Percentiles rank a stretch among this genome's conserved stretches.
These are phyloP conservation scores for Drosophila mayri DNA, from an alignment of 1,140 invertebrate species.

Conservation along the genomic window DNA sequence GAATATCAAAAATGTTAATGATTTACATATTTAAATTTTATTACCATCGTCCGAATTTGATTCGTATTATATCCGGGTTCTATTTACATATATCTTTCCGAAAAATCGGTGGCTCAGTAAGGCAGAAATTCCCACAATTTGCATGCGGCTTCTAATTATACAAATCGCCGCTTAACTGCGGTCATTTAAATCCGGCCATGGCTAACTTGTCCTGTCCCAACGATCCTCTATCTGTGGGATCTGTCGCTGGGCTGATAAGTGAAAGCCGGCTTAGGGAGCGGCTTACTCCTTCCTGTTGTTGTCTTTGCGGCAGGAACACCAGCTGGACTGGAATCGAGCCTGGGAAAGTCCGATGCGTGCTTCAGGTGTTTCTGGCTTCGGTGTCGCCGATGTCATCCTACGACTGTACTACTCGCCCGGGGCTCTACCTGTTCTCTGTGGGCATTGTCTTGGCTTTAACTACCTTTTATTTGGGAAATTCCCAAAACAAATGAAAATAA, in stretches of 20 bases:
- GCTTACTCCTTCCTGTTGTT: slow-evolving; percentile 75
- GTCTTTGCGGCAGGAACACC: slow-evolving; percentile 48
- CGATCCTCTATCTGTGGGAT: slow-evolving; percentile 35
- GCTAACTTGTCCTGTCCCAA: slow-evolving; percentile 68
- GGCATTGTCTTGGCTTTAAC: slow-evolving; percentile 76
- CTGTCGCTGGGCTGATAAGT: slow-evolving; percentile 63
- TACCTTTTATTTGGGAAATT: slow-evolving; percentile 81
- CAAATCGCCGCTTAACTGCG: slow-evolving; percentile 78
- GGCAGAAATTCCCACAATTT: slow-evolving; percentile 74
- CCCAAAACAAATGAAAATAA: slow-evolving; percentile 83
- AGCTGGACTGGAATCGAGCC: slow-evolving; percentile 65
- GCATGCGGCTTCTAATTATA: slow-evolving; percentile 83
- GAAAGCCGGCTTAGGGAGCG: slow-evolving; percentile 74
- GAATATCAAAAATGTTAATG: too few relatives aligned
- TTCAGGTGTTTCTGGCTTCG: slow-evolving; percentile 62
- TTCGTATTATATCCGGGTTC: slow-evolving; percentile 6
- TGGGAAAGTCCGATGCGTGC: slow-evolving; percentile 69
- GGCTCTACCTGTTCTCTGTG: slow-evolving; percentile 58
- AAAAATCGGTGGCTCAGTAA: slow-evolving; percentile 19
- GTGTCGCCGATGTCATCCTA: slow-evolving; percentile 56
- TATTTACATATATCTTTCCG: not conserved
- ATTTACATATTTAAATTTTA: not conserved
- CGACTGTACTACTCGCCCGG: slow-evolving; percentile 67
- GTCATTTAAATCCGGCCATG: slow-evolving; percentile 81
- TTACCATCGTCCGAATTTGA: slow-evolving; percentile 14